phyloP scores from a whole-genome alignment of 2,113 vertebrate genomes.

The Menura novaehollandiae region DNA sequence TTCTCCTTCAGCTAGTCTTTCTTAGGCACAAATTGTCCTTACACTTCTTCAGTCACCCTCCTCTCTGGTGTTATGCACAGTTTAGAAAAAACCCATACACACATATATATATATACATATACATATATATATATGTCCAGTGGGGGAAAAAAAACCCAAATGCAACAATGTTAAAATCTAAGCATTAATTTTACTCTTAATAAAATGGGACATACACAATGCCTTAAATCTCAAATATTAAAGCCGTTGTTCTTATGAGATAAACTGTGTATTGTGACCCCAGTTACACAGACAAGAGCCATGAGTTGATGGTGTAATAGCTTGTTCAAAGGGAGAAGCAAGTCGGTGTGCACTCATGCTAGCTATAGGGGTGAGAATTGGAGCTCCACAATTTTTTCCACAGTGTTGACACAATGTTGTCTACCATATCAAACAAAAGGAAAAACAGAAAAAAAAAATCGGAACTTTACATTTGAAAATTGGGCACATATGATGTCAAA shows the following conservation, averaged over 20 bases:
- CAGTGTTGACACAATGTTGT: background rate
- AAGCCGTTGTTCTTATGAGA: background rate
- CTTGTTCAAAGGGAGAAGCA: background rate
- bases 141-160: background rate
- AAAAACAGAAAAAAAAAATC: background rate
- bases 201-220: background rate
- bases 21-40: background rate
- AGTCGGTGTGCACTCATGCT: background rate
- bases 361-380: background rate
- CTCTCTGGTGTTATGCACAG: background rate
- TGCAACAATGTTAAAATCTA: background rate
- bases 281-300: background rate
- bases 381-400: background rate
- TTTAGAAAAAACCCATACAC: background rate
- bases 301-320: background rate
- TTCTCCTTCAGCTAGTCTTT: background rate
- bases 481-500: background rate
- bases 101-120: no score
- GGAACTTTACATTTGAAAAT: background rate
- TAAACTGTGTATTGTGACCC: background rate
- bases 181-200: background rate
- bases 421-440: background rate
- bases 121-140: no score
- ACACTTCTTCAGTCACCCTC: background rate
- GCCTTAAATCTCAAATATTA: background rate